Percentiles rank a stretch among this genome's conserved stretches.
phyloP scores from a whole-genome alignment of 2,888 invertebrate genomes.

The Agriopis leucophaearia region DNA sequence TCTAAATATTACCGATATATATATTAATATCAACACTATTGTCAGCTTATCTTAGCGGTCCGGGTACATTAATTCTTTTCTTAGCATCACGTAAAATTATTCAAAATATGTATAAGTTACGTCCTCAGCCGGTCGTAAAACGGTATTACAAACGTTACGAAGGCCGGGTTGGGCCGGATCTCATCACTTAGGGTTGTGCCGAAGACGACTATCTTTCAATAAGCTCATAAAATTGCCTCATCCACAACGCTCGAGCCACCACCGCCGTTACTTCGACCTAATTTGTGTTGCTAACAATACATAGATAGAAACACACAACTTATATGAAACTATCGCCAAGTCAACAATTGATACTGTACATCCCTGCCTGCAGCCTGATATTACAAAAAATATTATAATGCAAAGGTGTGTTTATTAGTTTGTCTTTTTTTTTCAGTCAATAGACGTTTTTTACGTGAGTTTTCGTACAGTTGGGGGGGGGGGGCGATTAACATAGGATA shows the following conservation, averaged over 20 bases:
- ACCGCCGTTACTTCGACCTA: constrained; percentile 47
- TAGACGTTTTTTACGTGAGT: not conserved
- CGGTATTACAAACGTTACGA: constrained; percentile 82
- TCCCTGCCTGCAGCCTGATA: no score
- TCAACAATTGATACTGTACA: constrained; percentile 24
- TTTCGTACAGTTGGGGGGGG: not conserved
- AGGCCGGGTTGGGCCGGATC: constrained; percentile 79
- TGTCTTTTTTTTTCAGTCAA: not conserved
- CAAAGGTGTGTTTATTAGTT: no score
- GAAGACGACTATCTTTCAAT: constrained; percentile 77
- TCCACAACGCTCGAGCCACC: constrained; percentile 58
- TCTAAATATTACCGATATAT: not conserved
- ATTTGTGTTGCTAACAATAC: constrained; percentile 59
- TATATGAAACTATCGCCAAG: constrained; percentile 78
- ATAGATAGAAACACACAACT: constrained; percentile 60
- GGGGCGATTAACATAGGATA: not conserved
- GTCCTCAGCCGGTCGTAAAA: constrained; percentile 82
- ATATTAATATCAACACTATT: not conserved
- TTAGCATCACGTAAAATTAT: constrained; percentile 78
- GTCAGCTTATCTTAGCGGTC: constrained; percentile 64
- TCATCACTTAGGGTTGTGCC: constrained; percentile 79
- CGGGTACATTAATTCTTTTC: constrained; percentile 73
- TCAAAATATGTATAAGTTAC: constrained; percentile 84
- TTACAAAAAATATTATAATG: no score
- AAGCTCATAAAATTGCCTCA: constrained; percentile 76